Evolutionary conservation across 2,113 vertebrate genomes (phyloP).

Genomic region (Picathartes gymnocephalus): DNA sequence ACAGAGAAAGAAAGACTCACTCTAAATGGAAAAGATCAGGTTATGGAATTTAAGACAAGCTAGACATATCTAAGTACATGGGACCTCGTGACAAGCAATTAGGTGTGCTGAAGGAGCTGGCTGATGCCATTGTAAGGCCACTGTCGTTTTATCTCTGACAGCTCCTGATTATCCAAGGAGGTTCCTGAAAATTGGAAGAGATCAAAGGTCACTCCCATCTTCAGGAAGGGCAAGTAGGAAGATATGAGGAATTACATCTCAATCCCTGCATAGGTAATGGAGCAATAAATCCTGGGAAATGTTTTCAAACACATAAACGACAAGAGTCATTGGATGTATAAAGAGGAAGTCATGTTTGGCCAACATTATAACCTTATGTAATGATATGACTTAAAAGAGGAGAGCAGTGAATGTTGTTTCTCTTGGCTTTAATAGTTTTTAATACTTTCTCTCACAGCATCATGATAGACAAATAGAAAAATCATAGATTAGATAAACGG

Average conservation of each 20-base stretch:
- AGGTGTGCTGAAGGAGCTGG: neutral
- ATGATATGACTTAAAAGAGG: neutral
- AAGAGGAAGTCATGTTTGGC: neutral
- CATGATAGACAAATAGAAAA: neutral
- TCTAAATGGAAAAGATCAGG: neutral
- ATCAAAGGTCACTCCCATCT: neutral
- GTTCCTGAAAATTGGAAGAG: neutral
- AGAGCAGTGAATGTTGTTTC: neutral
- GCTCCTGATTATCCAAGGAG: neutral
- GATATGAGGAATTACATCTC: neutral
- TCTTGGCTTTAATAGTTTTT: neutral
- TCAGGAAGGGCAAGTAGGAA: neutral
- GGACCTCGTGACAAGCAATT: neutral
- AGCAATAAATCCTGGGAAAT: neutral
- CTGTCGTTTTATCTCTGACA: neutral
- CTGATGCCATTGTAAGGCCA: neutral
- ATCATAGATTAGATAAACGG: neutral
- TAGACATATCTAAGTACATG: neutral
- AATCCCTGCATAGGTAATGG: rapidly evolving
- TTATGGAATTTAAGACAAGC: neutral
- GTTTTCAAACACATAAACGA: neutral
- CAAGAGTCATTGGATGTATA: neutral
- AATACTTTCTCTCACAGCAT: neutral
- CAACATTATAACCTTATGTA: neutral
- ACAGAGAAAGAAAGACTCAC: neutral